Base-by-base conservation (phyloP, 2,888 invertebrate genomes). In the Microctonus brassicae region DNA sequence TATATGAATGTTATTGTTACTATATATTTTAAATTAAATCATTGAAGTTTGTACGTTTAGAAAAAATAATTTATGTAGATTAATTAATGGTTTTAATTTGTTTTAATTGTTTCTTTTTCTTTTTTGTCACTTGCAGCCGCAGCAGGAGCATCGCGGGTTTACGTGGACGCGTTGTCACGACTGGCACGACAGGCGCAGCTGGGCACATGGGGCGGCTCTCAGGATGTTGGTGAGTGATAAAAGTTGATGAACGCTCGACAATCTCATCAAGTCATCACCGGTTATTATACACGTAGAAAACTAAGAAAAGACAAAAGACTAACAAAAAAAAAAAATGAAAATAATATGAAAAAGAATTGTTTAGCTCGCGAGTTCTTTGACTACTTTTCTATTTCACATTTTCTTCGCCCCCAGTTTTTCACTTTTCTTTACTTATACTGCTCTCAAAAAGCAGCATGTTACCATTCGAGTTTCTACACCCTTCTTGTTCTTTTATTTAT, bases 111-210 rank as follows among this genome's bases (percentile, higher is more conserved):
- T 63, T 24, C 22, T 42, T 26, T 34, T 20, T 77, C 72, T 67
- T 42, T 63, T 42, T 73, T 82, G 78, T 77, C 64, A 77, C 75
- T 88, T 88, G 58, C 90, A 96, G 96, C 95, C 87, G 95, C 96
- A 74, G 95, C 96, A 72, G 94, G 95, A 76, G 96, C 96, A 47
- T 95, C 95, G 36, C 92, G 95, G 67, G 88, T 95, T 80, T 96
- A 96, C 89, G 95, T 96, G 84, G 96, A 96, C 84, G 94, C 96
- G 76, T 92, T 96, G 86, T 94, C 94, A 79, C 95, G 95, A 88
- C 90, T 96, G 86, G 96, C 96, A 75, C 90, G 94, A 79, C 96
- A 96, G 87, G 96, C 96, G 69, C 96, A 96, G 88, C 95, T 96
- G 88, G 96, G 95, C 79, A 94, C 94, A 53, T 94, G 94, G 94